Conservation (phyloP, 2,888 invertebrate genomes). For the Dermolepida albohirtum region DNA sequence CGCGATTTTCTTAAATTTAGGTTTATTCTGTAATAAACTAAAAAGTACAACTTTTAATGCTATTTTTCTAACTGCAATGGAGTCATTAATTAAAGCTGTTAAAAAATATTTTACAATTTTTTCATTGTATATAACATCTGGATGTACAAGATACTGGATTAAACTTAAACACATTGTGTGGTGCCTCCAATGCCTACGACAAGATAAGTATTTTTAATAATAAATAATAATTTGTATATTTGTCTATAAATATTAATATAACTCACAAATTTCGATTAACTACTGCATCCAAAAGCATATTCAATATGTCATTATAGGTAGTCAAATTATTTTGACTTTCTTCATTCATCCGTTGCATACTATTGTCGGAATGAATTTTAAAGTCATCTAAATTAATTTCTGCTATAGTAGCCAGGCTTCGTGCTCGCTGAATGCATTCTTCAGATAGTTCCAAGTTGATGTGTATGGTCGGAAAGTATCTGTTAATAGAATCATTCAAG, state of each 20-base stretch:
- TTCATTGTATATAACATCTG: slow-evolving; percentile 75
- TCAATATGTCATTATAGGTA: slow-evolving; percentile 68
- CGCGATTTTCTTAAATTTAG: slow-evolving; percentile 70
- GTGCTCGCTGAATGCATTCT: slow-evolving; percentile 67
- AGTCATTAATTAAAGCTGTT: slow-evolving; percentile 78
- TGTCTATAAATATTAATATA: slow-evolving; percentile 1
- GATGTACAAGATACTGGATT: slow-evolving; percentile 77
- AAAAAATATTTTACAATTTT: slow-evolving; percentile 74
- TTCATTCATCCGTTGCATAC: slow-evolving; percentile 60
- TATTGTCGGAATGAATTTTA: slow-evolving; percentile 55
- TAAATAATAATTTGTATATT: slow-evolving; percentile 1
- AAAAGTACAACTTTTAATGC: slow-evolving; percentile 73
- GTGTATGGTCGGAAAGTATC: slow-evolving; percentile 73
- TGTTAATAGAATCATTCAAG: slow-evolving; percentile 69
- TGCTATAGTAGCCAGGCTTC: slow-evolving; percentile 63
- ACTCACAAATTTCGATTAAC: slow-evolving; percentile 68
- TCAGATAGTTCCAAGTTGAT: slow-evolving; percentile 71
- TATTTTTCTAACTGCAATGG: slow-evolving; percentile 82
- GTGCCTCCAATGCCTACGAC: slow-evolving; percentile 84
- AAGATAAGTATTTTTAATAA: slow-evolving; percentile 39
- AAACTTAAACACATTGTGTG: slow-evolving; percentile 80
- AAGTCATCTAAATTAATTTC: slow-evolving; percentile 63
- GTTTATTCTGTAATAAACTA: slow-evolving; percentile 79
- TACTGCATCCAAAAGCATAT: slow-evolving; percentile 69
- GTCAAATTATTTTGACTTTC: slow-evolving; percentile 66